These are phyloP conservation scores for Damaliscus lunatus DNA, from an alignment of 2,113 vertebrate species.

Conservation along the genomic window DNA sequence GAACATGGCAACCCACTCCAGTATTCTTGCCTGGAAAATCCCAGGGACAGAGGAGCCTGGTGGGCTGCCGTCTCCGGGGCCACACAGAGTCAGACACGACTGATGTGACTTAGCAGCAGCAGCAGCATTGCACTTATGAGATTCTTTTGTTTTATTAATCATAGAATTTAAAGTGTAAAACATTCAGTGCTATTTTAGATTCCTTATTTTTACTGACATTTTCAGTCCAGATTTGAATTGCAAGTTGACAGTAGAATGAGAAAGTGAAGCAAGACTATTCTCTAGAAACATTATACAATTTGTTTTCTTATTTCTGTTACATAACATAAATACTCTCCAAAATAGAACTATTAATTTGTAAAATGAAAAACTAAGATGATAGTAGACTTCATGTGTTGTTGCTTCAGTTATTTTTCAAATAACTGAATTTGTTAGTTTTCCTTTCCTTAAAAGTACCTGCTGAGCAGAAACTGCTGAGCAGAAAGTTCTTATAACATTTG, in stretches of 20 bases:
- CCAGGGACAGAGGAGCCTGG: neutral
- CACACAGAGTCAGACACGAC: neutral
- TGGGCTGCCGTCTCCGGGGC: neutral
- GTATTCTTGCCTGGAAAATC: neutral
- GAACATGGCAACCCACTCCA: neutral
- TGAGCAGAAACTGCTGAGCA: neutral
- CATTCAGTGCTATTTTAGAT: neutral
- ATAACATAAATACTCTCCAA: neutral
- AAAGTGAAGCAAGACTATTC: neutral
- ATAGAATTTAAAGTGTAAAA: neutral
- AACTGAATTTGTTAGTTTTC: neutral
- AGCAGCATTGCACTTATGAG: neutral
- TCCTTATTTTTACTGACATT: neutral
- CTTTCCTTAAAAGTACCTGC: neutral
- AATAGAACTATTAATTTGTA: neutral
- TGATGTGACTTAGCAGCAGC: neutral
- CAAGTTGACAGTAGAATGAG: neutral
- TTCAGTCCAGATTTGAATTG: neutral
- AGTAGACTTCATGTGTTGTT: neutral
- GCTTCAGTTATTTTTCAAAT: neutral
- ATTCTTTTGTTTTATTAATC: neutral
- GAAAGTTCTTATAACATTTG: neutral
- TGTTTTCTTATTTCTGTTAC: neutral
- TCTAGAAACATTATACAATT: neutral
- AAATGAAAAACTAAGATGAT: neutral